phyloP scores from a whole-genome alignment of 92 coral and sea anemone species.

The Epizoanthus ramosus region DNA sequence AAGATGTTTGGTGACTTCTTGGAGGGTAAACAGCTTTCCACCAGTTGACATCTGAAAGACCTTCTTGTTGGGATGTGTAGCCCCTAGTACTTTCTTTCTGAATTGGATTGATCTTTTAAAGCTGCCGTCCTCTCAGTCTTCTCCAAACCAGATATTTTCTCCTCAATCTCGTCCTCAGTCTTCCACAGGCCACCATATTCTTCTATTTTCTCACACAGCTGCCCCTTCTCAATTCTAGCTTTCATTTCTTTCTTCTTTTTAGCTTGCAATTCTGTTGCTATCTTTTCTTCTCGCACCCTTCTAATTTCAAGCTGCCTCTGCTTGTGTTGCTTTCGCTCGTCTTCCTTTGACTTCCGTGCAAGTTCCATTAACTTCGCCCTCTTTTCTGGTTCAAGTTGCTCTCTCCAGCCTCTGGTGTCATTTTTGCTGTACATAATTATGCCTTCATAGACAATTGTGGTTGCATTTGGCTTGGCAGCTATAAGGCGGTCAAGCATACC shows the following conservation, averaged over 20 bases:
- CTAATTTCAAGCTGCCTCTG: constrained; percentile 22
- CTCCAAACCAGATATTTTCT: background rate
- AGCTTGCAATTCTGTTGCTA: constrained; percentile 29
- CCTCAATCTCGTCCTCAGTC: constrained; percentile 2
- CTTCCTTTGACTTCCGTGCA: constrained; percentile 29
- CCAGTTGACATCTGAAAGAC: constrained; percentile 35
- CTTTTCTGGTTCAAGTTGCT: constrained; percentile 4
- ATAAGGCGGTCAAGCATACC: constrained; percentile 23
- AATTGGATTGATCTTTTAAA: constrained; percentile 37
- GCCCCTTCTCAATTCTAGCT: constrained; percentile 37
- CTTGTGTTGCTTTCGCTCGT: constrained; percentile 31
- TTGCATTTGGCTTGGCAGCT: constrained; percentile 11
- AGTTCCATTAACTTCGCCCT: constrained; percentile 31
- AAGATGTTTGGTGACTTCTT: background rate
- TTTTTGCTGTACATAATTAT: constrained; percentile 35
- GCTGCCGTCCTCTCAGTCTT: constrained; percentile 19
- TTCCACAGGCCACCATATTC: constrained; percentile 42
- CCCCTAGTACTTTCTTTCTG: constrained; percentile 39
- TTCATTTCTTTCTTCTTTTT: constrained; percentile 33
- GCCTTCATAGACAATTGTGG: constrained; percentile 40
- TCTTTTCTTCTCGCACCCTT: constrained; percentile 30
- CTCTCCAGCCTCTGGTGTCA: constrained; percentile 21
- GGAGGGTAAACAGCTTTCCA: constrained; percentile 16
- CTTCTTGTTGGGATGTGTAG: constrained; percentile 49
- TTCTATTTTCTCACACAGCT: constrained; percentile 32